Evolutionary conservation across 2,797 vertebrate species (phyloP), one percentile per base, ranked within the genome.

Genomic region (Arctocebus calabarensis): DNA sequence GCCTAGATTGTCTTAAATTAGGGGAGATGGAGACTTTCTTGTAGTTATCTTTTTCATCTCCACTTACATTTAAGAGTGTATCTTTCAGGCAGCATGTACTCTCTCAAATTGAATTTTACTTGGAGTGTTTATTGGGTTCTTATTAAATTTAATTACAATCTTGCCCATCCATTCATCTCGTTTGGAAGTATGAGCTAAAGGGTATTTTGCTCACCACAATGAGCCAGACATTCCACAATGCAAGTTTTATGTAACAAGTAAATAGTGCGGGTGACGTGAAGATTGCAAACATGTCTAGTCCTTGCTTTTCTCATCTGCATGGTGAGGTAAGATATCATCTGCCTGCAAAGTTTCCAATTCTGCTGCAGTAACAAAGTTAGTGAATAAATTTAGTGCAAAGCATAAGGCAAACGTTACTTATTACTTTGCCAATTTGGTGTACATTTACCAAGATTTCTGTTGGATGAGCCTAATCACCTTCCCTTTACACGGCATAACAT

Each of bases 81-180:
- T 71, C 68, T 66, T 71, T 59, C 61, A 61, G 59, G 45, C 32
- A 64, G 12, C 32, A 55, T 45, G 10, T n/a, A 9, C 14, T 73
- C 52, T 85, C 73, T 9, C 62, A 92, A 66, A 66, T 32, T 40
- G 37, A 66, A 29, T 77, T 66, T 78, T 81, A 59, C 20, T 70
- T 73, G 11, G 40, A 61, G 12, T 22, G 43, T 19, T n/a, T 62
- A 6, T 45, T 66, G 32, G 57, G 27, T 55, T 84, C 62, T 52
- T 14, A 23, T 78, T 74, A 71, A 34, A 82, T 62, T 45, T 52
- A 43, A 75, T 87, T 87, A 70, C 3, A 7, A n/a, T 79, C 71
- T 52, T n/a, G 7, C 8, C n/a, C 20, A 52, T 3, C 19, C 22
- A 20, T 23, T 32, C 29, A 32, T 57, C 70, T 73, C 9, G 22